These are phyloP conservation scores for Andrena bicolor DNA, from an alignment of 2,888 invertebrate species.

Conservation along the genomic window DNA sequence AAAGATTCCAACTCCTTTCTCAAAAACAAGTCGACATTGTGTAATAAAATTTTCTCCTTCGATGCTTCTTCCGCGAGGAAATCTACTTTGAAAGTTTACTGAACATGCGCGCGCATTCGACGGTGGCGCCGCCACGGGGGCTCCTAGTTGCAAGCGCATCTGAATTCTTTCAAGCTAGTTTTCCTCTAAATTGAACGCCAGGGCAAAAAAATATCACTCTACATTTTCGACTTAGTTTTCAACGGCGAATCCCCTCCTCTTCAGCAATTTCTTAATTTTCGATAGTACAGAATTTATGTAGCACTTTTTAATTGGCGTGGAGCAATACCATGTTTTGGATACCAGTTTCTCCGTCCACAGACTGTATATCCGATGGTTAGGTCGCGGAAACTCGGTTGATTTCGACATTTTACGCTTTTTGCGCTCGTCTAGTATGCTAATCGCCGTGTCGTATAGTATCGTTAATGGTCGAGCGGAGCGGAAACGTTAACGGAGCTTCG, in stretches of 20 bases:
- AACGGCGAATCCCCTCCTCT: neutral
- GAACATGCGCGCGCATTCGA: too few species aligned
- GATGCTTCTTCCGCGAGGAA: too few species aligned
- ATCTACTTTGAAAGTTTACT: too few species aligned
- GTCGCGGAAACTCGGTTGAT: slow-evolving; percentile 15
- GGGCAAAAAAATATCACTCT: neutral
- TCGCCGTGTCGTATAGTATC: slow-evolving; percentile 49
- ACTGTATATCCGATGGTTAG: neutral
- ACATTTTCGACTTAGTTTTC: neutral
- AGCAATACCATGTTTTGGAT: neutral
- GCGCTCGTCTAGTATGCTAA: slow-evolving; percentile 53
- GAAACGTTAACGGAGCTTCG: slow-evolving; percentile 52
- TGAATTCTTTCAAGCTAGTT: neutral
- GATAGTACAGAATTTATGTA: slow-evolving; percentile 8
- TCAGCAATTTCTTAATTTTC: slow-evolving; percentile 6
- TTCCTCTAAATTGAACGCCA: neutral
- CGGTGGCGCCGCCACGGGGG: too few species aligned
- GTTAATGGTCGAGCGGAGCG: slow-evolving; percentile 54
- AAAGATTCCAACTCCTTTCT: too few species aligned
- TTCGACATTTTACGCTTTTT: slow-evolving; percentile 42
- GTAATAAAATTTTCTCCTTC: too few species aligned
- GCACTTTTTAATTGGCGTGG: neutral
- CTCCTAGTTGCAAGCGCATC: neutral
- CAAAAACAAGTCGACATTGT: too few species aligned
- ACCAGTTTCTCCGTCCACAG: slow-evolving; percentile 8